phyloP scores from a whole-genome alignment of 2,113 vertebrate species.

The Chloropsis cyanopogon region DNA sequence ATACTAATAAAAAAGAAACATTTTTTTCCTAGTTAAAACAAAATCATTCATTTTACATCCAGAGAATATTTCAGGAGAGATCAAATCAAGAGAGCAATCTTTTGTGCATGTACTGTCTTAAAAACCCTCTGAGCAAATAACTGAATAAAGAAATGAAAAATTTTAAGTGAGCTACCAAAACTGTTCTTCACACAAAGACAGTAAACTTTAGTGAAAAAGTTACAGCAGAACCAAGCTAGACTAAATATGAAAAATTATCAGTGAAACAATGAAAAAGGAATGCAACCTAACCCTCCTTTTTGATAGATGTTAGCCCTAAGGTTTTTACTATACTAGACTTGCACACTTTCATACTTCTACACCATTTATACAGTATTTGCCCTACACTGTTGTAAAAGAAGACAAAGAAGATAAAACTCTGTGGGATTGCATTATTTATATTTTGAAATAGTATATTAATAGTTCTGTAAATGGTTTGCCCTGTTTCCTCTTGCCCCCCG shows the following conservation, averaged over 20 bases:
- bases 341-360: no score
- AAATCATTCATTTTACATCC: neutral
- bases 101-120: neutral
- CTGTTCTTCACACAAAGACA: neutral
- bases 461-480: no score
- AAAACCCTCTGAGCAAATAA: neutral
- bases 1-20: neutral
- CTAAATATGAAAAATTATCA: neutral
- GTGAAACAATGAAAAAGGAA: neutral
- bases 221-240: neutral
- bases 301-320: neutral
- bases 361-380: neutral
- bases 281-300: neutral
- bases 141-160: neutral
- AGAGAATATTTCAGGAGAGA: neutral
- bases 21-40: neutral
- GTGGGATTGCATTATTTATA: no score
- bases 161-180: neutral
- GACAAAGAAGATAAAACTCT: neutral
- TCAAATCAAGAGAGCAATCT: neutral
- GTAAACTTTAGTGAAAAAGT: neutral
- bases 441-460: no score
- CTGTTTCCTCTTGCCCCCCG: no score
- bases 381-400: neutral
- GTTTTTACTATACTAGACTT: neutral